Evolutionary conservation across 2,797 vertebrate species (phyloP).

Genomic region (Crotalus adamanteus): DNA sequence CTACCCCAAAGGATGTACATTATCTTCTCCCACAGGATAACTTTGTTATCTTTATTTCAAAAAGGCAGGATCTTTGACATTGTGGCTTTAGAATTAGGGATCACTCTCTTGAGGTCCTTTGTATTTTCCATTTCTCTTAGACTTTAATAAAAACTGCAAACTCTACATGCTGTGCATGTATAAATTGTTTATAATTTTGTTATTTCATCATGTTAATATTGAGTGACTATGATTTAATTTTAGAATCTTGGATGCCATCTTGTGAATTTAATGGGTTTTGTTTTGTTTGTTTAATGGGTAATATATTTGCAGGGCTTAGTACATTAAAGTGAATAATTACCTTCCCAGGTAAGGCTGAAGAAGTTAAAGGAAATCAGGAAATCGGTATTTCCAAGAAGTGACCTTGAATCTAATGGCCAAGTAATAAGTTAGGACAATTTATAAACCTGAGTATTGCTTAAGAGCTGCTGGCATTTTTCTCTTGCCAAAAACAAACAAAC

Average conservation of each 20-base stretch:
- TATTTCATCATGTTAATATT: background rate
- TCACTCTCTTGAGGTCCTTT: background rate
- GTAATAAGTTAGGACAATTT: background rate
- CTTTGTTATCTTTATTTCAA: background rate
- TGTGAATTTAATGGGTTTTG: background rate
- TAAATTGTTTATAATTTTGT: background rate
- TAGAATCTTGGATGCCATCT: background rate
- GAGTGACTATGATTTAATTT: background rate
- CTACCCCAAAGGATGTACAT: fast-evolving
- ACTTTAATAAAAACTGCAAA: background rate
- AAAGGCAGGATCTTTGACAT: background rate
- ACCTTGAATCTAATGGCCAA: background rate
- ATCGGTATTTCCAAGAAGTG: background rate
- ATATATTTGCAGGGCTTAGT: background rate
- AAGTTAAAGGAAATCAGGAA: background rate
- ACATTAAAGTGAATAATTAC: too few relatives aligned
- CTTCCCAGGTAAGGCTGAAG: background rate
- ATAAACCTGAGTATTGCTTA: background rate
- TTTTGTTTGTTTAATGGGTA: background rate
- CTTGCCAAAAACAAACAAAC: background rate
- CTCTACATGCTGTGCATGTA: background rate
- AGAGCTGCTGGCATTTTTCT: background rate
- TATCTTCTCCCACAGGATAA: background rate
- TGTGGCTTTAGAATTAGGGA: background rate
- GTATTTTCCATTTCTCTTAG: background rate